Evolutionary conservation across 64 coral and sea anemone species (phyloP).

Genomic region (Pocillopora damicornis): DNA sequence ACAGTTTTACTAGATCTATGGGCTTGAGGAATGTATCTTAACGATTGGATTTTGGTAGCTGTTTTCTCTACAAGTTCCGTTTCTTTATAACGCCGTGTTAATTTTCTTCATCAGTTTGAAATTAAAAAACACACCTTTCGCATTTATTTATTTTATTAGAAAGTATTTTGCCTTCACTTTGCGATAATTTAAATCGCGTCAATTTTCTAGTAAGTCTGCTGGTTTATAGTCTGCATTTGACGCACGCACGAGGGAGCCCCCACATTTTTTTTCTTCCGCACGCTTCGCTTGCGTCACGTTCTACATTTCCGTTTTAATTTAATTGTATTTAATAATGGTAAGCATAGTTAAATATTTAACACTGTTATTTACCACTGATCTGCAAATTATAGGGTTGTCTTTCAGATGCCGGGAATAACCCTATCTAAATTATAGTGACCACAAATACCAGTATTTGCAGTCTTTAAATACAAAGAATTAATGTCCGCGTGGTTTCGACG

Average conservation of each 20-base stretch:
- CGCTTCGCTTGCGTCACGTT: not conserved
- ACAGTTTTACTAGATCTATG: not conserved
- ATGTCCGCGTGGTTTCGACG: conserved; percentile 30
- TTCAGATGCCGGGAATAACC: not conserved
- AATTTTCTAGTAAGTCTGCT: not conserved
- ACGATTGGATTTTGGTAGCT: conserved; percentile 4
- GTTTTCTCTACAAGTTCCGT: conserved; percentile 31
- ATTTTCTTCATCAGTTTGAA: conserved; percentile 20
- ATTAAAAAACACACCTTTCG: conserved; percentile 21
- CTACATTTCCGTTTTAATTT: not conserved
- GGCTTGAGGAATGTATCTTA: not conserved
- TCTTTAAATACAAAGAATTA: not conserved
- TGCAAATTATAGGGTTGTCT: not conserved
- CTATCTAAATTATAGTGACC: conserved; percentile 4
- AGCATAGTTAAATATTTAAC: not conserved
- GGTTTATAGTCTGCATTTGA: no score
- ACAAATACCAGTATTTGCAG: not conserved
- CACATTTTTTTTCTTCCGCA: not conserved
- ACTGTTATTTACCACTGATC: not conserved
- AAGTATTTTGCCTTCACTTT: conserved; percentile 35
- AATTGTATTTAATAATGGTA: not conserved
- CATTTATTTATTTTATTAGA: conserved; percentile 17
- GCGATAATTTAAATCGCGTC: conserved; percentile 4
- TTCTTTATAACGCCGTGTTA: conserved; percentile 9
- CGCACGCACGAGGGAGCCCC: not conserved